Evolutionary conservation across 2,888 invertebrate genomes (phyloP).

Genomic region (Orchestes rusci): DNA sequence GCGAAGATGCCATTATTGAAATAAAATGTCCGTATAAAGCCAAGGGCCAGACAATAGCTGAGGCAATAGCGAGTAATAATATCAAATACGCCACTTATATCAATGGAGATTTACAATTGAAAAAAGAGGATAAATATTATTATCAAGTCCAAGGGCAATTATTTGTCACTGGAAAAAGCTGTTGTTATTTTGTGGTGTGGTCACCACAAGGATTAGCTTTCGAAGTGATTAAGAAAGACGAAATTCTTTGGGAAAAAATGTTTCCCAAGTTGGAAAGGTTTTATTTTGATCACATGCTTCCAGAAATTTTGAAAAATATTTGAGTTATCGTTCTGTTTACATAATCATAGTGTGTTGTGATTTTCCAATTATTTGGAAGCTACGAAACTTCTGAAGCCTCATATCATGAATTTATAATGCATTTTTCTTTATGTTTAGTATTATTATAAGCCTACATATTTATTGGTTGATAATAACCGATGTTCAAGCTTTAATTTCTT

Average conservation of each 20-base stretch:
- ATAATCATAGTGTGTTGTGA: neutral
- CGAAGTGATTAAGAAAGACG: conserved; percentile 28
- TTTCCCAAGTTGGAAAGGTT: conserved; percentile 30
- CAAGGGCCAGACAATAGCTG: conserved; percentile 24
- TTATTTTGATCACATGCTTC: conserved; percentile 30
- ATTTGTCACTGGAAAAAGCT: conserved; percentile 26
- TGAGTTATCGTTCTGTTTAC: neutral
- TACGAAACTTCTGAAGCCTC: too few species aligned
- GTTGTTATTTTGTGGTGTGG: conserved; percentile 33
- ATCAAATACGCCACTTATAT: conserved; percentile 26
- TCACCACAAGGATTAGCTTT: conserved; percentile 28
- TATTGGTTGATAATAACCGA: too few species aligned
- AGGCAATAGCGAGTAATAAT: conserved; percentile 26
- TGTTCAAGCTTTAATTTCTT: too few species aligned
- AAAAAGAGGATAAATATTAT: conserved; percentile 30
- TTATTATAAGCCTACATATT: too few species aligned
- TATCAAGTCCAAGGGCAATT: conserved; percentile 34
- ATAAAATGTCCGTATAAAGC: conserved; percentile 33
- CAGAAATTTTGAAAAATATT: conserved; percentile 24
- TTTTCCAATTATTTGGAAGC: too few species aligned
- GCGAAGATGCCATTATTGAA: conserved; percentile 29
- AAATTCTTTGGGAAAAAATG: conserved; percentile 29
- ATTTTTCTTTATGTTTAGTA: too few species aligned
- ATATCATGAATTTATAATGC: too few species aligned
- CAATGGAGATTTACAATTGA: conserved; percentile 24